Evolutionary conservation across 2,797 vertebrate genomes (phyloP), one percentile per base, ranked within the genome.

Genomic region (Lacerta viridis): DNA sequence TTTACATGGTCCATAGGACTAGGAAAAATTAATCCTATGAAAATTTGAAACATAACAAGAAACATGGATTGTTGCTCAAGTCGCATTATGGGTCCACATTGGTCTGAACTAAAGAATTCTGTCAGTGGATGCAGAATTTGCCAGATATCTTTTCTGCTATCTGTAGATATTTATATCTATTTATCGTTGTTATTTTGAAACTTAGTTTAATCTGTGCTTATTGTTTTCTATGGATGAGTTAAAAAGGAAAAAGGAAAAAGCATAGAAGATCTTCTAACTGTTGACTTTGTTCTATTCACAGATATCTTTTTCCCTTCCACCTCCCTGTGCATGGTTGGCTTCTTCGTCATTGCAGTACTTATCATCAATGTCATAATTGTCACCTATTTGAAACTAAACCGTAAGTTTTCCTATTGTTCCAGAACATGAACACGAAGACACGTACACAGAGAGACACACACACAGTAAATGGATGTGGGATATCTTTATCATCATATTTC

Each of bases 251-350:
- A 50, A 85, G 29, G 11, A 55, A 55, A 55, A 55, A 55, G 50
- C 50, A 55, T 8, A 80, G 25, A 68, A 36, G n/a, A 9, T 9
- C 39, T 4, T 80, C 29, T 59, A 29, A 80, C 15, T 6, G 36
- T 2, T 61, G n/a, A 41, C 18, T 39, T 71, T 23, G 64, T 55
- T 87, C 8, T 80, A 29, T 72, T 80, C 80, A 20, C 85, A 87
- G 85, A 80, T 41, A 72, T 18, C 66, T 80, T 87, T 69, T 87
- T 80, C 66, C 77, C 77, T 59, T 71, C 66, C 6, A 39, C 5
- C 9, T 80, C 85, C 7, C 8, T 4, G 17, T 36, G 11, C 25
- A 87, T 80, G 77, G n/a, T 87, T 80, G 77, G 43, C 33, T 80
- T 72, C 61, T 72, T 80, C 10, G 1, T 87, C 25, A 71, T 72